Evolutionary conservation across 2,888 invertebrate genomes (phyloP), one percentile per base, ranked within the genome.

Genomic region (Mayetiola destructor): DNA sequence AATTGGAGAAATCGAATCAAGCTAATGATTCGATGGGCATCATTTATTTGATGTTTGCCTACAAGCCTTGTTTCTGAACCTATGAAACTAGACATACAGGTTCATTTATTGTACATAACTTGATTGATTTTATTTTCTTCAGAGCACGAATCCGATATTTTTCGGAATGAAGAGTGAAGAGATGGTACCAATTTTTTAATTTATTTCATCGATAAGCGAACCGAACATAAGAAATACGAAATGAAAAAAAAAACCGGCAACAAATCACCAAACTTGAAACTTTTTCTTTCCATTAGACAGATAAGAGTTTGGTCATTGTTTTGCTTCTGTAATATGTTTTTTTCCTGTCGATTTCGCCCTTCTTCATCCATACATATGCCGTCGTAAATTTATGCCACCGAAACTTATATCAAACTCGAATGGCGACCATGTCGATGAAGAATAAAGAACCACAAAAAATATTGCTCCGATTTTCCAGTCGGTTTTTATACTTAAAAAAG

Each of bases 31-130:
- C 48, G 3, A 48, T 48, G 27, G 27, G 27, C n/a, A n/a, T n/a
- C n/a, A n/a, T 27, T 27, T 16, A 48, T 27, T 48, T 48, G 27
- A 48, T 48, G 27, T 48, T 23, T 9, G 42, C 23, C 6, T 42
- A 23, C 23, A n/a, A n/a, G 3, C 12, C 10, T 39, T 12, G 14
- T 23, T 12, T 36, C 36, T 36, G 12, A n/a, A 36, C 8, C 42
- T 42, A 23, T 48, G 27, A 9, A 16, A 27, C 16, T 48, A 2
- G 48, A 27, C 3, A 27, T 27, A 48, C 48, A 48, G 48, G 48
- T 48, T 48, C 48, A 48, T 48, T 48, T 48, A 48, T 48, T 48
- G 27, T n/a, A n/a, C n/a, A n/a, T n/a, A 48, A 48, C 23, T 48
- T 48, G 48, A 48, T 48, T 48, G 48, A 16, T 48, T 27, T 48